These are phyloP conservation scores for Aleiodes testaceus DNA, from an alignment of 2,888 invertebrate species.

Conservation along the genomic window DNA sequence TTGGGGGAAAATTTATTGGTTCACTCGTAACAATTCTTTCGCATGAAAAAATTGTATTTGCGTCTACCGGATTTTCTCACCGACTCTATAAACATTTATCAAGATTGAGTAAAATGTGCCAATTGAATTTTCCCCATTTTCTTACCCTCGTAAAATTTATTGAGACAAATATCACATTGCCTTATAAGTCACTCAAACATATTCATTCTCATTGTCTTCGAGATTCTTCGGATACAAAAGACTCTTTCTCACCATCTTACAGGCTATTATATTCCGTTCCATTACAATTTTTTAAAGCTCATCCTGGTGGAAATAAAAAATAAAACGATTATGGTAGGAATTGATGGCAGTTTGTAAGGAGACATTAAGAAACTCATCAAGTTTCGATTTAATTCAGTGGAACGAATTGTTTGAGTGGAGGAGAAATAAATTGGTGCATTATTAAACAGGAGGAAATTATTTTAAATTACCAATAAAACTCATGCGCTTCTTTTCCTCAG, in stretches of 20 bases:
- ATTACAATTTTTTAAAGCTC: conserved; percentile 8
- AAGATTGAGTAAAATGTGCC: too few relatives aligned
- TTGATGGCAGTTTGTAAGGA: neutral
- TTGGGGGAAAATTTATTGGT: conserved; percentile 40
- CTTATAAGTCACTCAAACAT: neutral
- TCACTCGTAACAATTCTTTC: conserved; percentile 10
- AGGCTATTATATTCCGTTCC: conserved; percentile 8
- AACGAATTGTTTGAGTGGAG: neutral
- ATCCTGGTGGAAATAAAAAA: conserved; percentile 12
- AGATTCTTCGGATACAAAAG: neutral
- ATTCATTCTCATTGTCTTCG: neutral
- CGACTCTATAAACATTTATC: too few relatives aligned
- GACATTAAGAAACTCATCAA: conserved; percentile 9
- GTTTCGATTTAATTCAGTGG: neutral
- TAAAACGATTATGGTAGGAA: conserved; percentile 18
- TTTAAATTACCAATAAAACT: too few relatives aligned
- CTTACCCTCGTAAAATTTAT: neutral
- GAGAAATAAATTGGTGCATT: too few relatives aligned
- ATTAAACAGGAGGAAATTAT: too few relatives aligned
- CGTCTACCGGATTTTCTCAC: too few relatives aligned
- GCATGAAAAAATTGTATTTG: too few relatives aligned
- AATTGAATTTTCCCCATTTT: too few relatives aligned
- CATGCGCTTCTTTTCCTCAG: too few relatives aligned
- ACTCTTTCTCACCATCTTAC: conserved; percentile 1
- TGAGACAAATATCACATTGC: conserved; percentile 11